These are phyloP conservation scores for Anas platyrhynchos DNA, from an alignment of 2,113 vertebrate species.

Conservation along the genomic window DNA sequence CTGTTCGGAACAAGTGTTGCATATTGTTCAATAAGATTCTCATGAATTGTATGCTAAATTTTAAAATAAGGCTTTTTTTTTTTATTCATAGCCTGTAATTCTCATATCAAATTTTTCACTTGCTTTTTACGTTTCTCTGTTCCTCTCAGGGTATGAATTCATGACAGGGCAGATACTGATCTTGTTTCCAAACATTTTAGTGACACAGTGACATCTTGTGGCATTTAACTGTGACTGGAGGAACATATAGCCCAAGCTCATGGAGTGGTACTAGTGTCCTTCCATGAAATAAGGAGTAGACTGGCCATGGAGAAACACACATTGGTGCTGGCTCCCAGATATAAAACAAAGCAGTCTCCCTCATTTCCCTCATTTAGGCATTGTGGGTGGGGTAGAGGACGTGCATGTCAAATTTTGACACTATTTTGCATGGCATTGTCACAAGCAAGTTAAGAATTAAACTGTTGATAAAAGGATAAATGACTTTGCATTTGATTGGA, in stretches of 20 bases:
- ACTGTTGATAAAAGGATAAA: neutral
- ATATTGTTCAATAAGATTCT: neutral
- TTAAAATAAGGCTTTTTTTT: neutral
- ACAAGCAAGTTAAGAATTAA: neutral
- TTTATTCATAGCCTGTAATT: neutral
- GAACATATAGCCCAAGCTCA: neutral
- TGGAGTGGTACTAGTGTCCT: neutral
- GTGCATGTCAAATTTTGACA: neutral
- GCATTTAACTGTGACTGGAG: neutral
- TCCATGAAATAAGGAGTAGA: neutral
- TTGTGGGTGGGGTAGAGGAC: neutral
- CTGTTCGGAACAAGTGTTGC: neutral
- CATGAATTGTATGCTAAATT: neutral
- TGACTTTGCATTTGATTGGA: neutral
- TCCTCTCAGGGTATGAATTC: neutral
- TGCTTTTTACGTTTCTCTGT: neutral
- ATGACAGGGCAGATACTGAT: neutral
- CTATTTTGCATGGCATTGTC: neutral
- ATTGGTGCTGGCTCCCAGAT: neutral
- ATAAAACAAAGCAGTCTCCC: neutral
- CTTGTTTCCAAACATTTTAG: neutral
- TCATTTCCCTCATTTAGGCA: neutral
- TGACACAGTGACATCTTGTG: slow-evolving; percentile 69
- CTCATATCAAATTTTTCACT: neutral
- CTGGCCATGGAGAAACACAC: neutral